Evolutionary conservation across 1,140 invertebrate species (phyloP), one percentile per base, ranked within the genome.

Genomic region (Nephila pilipes): DNA sequence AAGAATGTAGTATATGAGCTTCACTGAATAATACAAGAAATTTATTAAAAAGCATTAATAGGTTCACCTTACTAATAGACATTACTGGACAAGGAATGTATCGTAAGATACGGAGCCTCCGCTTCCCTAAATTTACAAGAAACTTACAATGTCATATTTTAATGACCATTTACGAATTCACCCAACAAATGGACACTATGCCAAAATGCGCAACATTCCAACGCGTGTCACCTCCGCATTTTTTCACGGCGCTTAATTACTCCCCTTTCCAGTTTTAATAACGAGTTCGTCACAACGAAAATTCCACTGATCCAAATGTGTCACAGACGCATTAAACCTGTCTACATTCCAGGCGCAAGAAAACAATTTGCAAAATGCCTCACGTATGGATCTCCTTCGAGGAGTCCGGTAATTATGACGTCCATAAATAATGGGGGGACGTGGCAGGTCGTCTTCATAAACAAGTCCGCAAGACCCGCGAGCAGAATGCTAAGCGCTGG

Each of bases 361-460:
- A 75, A 75, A 75, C 32, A 36, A 75, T 75, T 75, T 75, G 29
- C 69, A 20, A 36, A 75, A 75, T 75, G 18, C 29, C 69, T 75
- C 69, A 75, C 69, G 69, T 75, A 75, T 32, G 69, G 69, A 75
- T 75, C 63, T 25, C 8, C 46, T 46, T 46, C 46, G 46, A 25
- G 25, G 63, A 25, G 14, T 65, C 69, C 69, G 18, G 69, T 75
- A 75, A 75, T 75, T 75, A 75, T 75, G 69, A 75, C 32, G 69
- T 75, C 69, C 69, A 75, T 75, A 75, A 75, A 75, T 75, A 75
- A 75, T 75, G 69, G 69, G 29, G 29, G 69, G 46, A 46, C 46
- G 46, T 46, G 46, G 46, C 46, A 46, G 46, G 46, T 46, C 46
- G 46, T 29, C 69, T 36, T 36, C 69, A 36, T 29, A 36, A 75